phyloP scores from a whole-genome alignment of 92 coral and sea anemone species.

The Phenganax subtilis region DNA sequence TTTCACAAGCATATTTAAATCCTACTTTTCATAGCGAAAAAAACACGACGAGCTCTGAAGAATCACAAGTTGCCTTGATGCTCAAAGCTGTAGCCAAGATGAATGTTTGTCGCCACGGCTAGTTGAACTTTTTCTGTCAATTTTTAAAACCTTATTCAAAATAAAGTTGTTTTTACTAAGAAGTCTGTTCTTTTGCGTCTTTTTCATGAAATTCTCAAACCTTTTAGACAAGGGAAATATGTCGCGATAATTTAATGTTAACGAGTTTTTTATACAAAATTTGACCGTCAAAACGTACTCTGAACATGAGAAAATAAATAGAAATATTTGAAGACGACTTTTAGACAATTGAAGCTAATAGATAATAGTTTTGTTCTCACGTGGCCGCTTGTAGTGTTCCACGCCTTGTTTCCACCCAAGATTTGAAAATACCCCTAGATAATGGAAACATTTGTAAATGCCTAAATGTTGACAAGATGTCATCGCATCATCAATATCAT shows the following conservation, averaged over 20 bases:
- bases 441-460: not conserved
- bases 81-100: not conserved
- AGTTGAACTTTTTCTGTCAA: not conserved
- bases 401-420: conserved; percentile 35
- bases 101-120: not conserved
- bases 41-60: conserved; percentile 7
- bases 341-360: not conserved
- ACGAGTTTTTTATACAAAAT: not conserved
- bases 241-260: conserved; percentile 1
- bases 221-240: not conserved
- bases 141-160: not conserved
- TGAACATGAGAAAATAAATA: conserved; percentile 2
- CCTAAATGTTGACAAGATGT: not conserved
- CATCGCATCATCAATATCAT: no score
- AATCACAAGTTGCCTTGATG: not conserved
- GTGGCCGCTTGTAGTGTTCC: conserved; percentile 11
- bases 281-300: not conserved
- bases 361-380: not conserved
- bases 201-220: no score
- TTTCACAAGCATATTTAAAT: not conserved
- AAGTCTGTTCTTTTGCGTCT: not conserved
- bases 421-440: conserved; percentile 29
- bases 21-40: not conserved
- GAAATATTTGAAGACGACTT: not conserved
- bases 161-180: not conserved